Percentiles rank a stretch among this genome's conserved stretches.
Conservation (phyloP, 1,140 invertebrate genomes). For the Matsumurasca onukii region DNA sequence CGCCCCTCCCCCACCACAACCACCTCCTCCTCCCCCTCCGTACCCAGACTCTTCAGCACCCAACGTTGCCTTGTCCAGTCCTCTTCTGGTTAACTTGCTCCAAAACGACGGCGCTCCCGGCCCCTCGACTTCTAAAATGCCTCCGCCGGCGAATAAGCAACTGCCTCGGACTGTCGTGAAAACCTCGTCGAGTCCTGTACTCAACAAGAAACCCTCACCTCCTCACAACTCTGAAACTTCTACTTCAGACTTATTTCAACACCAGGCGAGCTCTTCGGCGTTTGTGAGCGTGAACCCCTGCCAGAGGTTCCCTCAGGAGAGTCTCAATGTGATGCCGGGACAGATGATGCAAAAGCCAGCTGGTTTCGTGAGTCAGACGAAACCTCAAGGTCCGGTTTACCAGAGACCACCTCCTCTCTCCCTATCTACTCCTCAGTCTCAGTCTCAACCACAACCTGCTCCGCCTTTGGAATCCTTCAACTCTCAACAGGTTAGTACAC, state of each 20-base stretch:
- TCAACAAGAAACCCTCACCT: neutral
- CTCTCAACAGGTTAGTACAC: no score
- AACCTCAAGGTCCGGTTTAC: conserved; percentile 23
- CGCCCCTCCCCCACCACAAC: no score
- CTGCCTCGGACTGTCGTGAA: conserved; percentile 47
- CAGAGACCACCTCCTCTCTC: conserved; percentile 32
- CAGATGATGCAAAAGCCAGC: conserved; percentile 20
- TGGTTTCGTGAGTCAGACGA: no score
- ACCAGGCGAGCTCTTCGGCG: conserved; percentile 28
- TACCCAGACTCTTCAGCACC: conserved; percentile 47
- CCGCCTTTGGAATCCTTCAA: no score
- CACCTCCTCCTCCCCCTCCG: conserved; percentile 54
- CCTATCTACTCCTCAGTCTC: no score
- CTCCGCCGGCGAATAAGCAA: conserved; percentile 49
- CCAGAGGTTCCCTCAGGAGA: conserved; percentile 11
- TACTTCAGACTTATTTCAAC: neutral
- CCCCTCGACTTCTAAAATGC: conserved; percentile 46
- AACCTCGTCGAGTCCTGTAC: conserved; percentile 37
- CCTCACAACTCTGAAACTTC: neutral
- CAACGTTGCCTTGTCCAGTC: conserved; percentile 75
- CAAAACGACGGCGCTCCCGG: conserved; percentile 72
- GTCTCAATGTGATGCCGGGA: neutral
- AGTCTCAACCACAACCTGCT: no score
- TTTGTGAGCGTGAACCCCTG: conserved; percentile 34
- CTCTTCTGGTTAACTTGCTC: conserved; percentile 86